These are phyloP conservation scores for Neoascia interrupta DNA, from an alignment of 2,888 invertebrate species.

Conservation along the genomic window DNA sequence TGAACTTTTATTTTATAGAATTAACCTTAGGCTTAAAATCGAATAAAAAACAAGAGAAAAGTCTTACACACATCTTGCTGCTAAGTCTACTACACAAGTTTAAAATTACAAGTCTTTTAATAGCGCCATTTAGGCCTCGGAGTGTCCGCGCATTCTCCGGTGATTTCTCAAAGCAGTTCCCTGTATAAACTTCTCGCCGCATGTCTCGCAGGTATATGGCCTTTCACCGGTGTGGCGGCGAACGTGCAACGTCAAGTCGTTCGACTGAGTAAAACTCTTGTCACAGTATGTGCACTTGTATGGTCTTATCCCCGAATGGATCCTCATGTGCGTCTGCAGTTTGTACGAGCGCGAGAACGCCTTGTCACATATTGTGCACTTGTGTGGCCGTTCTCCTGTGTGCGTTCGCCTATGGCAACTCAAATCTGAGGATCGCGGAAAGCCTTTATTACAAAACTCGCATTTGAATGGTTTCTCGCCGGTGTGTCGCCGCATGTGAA, in stretches of 20 bases:
- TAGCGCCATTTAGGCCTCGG: constrained; percentile 50
- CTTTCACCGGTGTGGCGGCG: constrained; percentile 84
- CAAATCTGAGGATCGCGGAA: constrained; percentile 84
- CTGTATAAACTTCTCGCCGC: constrained; percentile 81
- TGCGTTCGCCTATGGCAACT: constrained; percentile 83
- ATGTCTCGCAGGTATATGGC: constrained; percentile 71
- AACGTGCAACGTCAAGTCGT: constrained; percentile 86
- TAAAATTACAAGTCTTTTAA: no score
- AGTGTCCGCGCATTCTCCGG: constrained; percentile 80
- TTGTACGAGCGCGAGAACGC: constrained; percentile 84
- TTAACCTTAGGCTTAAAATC: no score
- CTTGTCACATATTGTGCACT: constrained; percentile 77
- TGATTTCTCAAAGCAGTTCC: constrained; percentile 84
- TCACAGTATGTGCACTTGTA: constrained; percentile 82
- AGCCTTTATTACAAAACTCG: constrained; percentile 83
- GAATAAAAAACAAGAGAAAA: no score
- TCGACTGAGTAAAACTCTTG: constrained; percentile 84
- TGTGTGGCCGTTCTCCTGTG: constrained; percentile 83
- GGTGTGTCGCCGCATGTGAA: constrained; percentile 85
- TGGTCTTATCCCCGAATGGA: constrained; percentile 81
- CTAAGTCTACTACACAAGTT: no score
- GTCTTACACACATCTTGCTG: no score
- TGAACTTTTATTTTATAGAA: no score
- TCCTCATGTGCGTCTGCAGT: constrained; percentile 83
- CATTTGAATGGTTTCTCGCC: constrained; percentile 85